phyloP scores from a whole-genome alignment of 2,797 vertebrate genomes.

The Phoebastria nigripes region DNA sequence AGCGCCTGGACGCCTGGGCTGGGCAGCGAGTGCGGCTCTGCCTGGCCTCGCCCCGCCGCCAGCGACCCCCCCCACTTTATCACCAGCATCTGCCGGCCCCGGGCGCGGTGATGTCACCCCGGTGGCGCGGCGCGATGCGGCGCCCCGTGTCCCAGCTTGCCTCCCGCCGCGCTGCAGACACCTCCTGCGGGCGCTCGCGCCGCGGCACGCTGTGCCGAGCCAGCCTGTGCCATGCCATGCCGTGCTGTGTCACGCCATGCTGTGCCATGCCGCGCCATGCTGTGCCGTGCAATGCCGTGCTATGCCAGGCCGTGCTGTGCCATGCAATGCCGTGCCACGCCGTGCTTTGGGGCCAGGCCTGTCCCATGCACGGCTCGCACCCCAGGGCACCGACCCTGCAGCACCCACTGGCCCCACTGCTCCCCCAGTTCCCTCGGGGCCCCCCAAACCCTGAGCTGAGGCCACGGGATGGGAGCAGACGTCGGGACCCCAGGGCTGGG shows the following conservation, averaged over 20 bases:
- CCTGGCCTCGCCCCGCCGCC: fast-evolving
- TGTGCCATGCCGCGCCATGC: too few species aligned
- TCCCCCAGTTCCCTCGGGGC: fast-evolving
- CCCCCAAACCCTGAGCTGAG: background rate
- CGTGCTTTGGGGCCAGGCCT: background rate
- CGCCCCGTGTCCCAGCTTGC: background rate
- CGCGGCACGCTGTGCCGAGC: fast-evolving
- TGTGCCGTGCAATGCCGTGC: background rate
- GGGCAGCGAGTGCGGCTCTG: background rate
- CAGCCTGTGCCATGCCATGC: background rate
- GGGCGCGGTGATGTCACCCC: background rate
- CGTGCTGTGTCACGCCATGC: background rate
- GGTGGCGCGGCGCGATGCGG: background rate
- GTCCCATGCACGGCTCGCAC: background rate
- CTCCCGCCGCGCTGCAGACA: background rate
- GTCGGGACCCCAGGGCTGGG: too few species aligned
- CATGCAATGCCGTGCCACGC: fast-evolving
- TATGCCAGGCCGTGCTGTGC: fast-evolving
- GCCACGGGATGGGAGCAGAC: fast-evolving
- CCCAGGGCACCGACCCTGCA: background rate
- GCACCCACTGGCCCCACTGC: background rate
- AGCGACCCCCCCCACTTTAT: background rate
- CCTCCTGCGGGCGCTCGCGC: background rate
- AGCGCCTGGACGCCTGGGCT: fast-evolving
- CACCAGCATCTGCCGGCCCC: background rate